phyloP scores from a whole-genome alignment of 1,140 invertebrate species.

The Zaprionus kolodkinae region DNA sequence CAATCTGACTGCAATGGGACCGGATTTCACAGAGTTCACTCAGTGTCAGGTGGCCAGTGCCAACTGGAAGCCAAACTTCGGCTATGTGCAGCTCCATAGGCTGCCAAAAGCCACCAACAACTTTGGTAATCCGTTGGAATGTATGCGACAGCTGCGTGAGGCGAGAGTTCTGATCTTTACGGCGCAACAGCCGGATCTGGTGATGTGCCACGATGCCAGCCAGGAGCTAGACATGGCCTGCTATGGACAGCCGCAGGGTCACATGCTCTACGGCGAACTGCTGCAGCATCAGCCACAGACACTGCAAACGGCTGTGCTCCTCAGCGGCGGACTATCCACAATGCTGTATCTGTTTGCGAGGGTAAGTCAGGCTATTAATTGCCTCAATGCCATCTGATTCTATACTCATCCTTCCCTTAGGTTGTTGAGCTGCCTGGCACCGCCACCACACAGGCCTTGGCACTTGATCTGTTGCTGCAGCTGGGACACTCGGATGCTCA shows the following conservation, averaged over 20 bases:
- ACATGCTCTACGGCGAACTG: conserved; percentile 77
- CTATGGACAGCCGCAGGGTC: conserved; percentile 67
- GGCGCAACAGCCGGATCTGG: conserved; percentile 69
- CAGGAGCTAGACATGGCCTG: conserved; percentile 70
- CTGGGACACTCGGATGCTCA: conserved; percentile 74
- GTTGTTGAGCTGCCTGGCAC: conserved; percentile 71
- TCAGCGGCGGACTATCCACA: conserved; percentile 75
- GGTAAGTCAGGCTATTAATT: conserved; percentile 40
- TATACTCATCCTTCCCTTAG: conserved; percentile 25
- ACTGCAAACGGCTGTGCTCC: conserved; percentile 67
- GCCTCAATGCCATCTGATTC: no score
- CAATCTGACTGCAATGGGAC: conserved; percentile 78
- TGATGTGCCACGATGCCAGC: conserved; percentile 71
- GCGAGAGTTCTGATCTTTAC: conserved; percentile 65
- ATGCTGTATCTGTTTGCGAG: conserved; percentile 78
- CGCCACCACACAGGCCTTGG: conserved; percentile 66
- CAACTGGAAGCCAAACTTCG: conserved; percentile 80
- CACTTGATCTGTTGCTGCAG: conserved; percentile 71
- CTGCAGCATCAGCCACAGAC: conserved; percentile 68
- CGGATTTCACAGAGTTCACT: conserved; percentile 78
- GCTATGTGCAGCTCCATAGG: conserved; percentile 63
- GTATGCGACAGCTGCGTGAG: conserved; percentile 67
- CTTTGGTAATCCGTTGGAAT: conserved; percentile 66
- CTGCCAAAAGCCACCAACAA: conserved; percentile 37
- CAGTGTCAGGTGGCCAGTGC: conserved; percentile 78